Conservation (phyloP, 2,797 vertebrate genomes). For the Siniperca scherzeri region DNA sequence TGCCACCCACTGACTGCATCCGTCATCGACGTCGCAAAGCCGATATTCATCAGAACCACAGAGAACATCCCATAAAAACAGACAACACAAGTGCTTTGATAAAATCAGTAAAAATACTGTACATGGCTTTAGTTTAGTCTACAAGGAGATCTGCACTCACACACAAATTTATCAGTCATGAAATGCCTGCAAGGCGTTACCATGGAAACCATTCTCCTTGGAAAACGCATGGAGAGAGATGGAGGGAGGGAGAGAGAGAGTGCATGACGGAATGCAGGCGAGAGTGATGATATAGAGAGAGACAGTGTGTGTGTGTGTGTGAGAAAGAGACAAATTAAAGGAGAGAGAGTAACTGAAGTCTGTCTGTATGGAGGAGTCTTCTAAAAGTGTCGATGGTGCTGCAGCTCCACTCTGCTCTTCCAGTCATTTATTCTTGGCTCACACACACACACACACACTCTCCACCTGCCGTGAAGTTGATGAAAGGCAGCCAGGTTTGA, state of each 20-base stretch:
- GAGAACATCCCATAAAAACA: conserved; percentile 11
- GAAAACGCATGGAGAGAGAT: conserved; percentile 23
- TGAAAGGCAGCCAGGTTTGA: conserved; percentile 32
- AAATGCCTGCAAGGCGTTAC: conserved; percentile 57
- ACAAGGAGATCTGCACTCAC: conserved; percentile 15
- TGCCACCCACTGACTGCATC: background rate
- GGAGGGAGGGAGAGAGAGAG: conserved; percentile 1
- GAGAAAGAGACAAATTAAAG: background rate
- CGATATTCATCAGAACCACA: background rate
- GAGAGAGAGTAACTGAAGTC: background rate
- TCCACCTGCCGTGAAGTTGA: conserved; percentile 26
- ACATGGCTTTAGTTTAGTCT: conserved; percentile 23
- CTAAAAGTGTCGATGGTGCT: background rate
- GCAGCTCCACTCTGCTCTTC: conserved; percentile 1
- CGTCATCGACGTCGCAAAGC: no score
- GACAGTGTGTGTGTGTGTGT: background rate
- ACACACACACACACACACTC: background rate
- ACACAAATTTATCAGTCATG: conserved; percentile 40
- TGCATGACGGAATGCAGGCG: conserved; percentile 8
- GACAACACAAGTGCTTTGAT: rapidly evolving
- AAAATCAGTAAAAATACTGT: background rate
- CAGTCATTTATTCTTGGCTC: conserved; percentile 48
- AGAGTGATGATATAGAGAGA: conserved; percentile 25
- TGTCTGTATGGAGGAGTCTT: background rate
- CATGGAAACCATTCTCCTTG: conserved; percentile 69